Evolutionary conservation across 2,888 invertebrate species (phyloP).

Genomic region (Parthenolecanium corni): DNA sequence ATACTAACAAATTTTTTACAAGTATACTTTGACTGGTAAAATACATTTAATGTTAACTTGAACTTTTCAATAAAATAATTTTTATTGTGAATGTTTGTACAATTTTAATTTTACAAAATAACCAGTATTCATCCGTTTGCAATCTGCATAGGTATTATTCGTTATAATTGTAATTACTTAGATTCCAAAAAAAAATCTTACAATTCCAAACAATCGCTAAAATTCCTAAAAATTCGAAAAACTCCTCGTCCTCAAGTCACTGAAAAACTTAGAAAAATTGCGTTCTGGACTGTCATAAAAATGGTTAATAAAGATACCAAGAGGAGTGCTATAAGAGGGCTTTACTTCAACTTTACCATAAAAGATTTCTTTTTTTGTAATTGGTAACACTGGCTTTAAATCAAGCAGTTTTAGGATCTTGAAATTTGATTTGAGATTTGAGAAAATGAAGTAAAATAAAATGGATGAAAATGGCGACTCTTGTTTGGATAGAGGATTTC

Average conservation of each 20-base stretch:
- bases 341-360: too few relatives aligned
- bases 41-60: slow-evolving; percentile 24
- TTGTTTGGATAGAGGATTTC: slow-evolving; percentile 18
- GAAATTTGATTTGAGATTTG: slow-evolving; percentile 12
- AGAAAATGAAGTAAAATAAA: slow-evolving; percentile 5
- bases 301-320: too few relatives aligned
- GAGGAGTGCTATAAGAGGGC: too few relatives aligned
- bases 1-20: slow-evolving; percentile 24
- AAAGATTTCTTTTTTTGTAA: background rate
- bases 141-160: too few relatives aligned
- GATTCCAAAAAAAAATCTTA: too few relatives aligned
- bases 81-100: slow-evolving; percentile 2
- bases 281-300: background rate
- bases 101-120: background rate
- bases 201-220: too few relatives aligned
- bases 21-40: slow-evolving; percentile 23
- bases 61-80: slow-evolving; percentile 26
- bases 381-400: slow-evolving; percentile 15
- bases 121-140: background rate
- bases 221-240: too few relatives aligned
- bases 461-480: slow-evolving; percentile 28
- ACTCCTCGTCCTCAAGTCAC: too few relatives aligned
- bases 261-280: too few relatives aligned
- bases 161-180: too few relatives aligned
- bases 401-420: slow-evolving; percentile 14